A percentile compares a stretch with the other conserved stretches of the same genome.
phyloP scores from a whole-genome alignment of 2,888 invertebrate genomes.

The Nesidiocoris tenuis region DNA sequence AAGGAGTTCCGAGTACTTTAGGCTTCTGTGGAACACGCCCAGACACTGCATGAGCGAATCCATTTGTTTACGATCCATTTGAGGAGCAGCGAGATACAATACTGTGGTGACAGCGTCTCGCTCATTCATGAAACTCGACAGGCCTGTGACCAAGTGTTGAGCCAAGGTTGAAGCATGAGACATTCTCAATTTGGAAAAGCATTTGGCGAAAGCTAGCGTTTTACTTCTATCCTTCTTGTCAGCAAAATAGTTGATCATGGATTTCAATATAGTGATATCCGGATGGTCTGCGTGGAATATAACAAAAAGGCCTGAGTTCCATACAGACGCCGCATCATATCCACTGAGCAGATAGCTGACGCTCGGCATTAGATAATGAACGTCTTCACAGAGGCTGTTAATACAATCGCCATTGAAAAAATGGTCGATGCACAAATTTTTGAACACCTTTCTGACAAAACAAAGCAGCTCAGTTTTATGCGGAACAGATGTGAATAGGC shows the following conservation, averaged over 20 bases:
- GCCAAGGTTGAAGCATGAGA: not conserved
- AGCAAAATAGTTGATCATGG: constrained; percentile 3
- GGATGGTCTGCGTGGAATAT: constrained; percentile 1
- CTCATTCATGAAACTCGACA: not conserved
- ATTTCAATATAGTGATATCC: not conserved
- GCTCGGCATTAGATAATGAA: not conserved
- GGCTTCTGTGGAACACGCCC: not conserved
- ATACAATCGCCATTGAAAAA: constrained; percentile 27
- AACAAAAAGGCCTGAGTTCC: not conserved
- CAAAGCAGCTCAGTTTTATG: not conserved
- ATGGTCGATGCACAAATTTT: not conserved
- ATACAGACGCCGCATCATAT: not conserved
- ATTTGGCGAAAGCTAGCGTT: constrained; percentile 12
- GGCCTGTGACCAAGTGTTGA: not conserved
- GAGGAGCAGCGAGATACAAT: not conserved
- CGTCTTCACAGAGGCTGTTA: not conserved
- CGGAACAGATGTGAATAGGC: not conserved
- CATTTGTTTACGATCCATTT: not conserved
- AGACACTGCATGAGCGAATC: constrained; percentile 7
- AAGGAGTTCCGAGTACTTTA: not conserved
- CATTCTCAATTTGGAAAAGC: constrained; percentile 1
- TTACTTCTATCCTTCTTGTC: not conserved
- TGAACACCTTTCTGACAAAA: not conserved
- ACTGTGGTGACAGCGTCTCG: constrained; percentile 1
- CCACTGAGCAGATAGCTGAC: not conserved